Conservation (phyloP, 1,140 invertebrate species). For the Anadara kagoshimensis region DNA sequence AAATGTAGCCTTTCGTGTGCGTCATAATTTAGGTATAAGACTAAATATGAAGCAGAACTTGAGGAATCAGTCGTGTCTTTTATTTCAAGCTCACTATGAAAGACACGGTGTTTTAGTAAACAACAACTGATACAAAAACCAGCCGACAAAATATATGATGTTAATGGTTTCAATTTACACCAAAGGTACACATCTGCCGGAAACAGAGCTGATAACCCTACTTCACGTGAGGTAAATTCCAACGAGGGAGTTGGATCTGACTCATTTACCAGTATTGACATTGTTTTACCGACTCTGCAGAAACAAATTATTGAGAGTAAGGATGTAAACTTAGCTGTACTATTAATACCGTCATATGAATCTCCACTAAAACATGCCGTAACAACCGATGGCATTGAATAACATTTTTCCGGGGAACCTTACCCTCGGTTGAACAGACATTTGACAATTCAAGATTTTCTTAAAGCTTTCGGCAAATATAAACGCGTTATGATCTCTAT, state of each 20-base stretch:
- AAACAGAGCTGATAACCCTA: too few species aligned
- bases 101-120: too few species aligned
- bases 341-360: background rate
- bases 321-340: constrained; percentile 4
- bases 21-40: too few species aligned
- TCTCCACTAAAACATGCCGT: background rate
- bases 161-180: too few species aligned
- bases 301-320: constrained; percentile 1
- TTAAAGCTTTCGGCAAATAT: constrained; percentile 20
- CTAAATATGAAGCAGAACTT: too few species aligned
- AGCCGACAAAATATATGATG: too few species aligned
- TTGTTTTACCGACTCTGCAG: background rate
- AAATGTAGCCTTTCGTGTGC: too few species aligned
- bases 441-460: constrained; percentile 12
- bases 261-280: background rate
- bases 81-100: too few species aligned
- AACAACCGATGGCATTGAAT: background rate
- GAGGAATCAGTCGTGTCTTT: too few species aligned
- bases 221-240: too few species aligned
- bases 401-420: background rate
- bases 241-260: constrained; percentile 3
- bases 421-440: constrained; percentile 8
- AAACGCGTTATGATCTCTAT: constrained; percentile 14
- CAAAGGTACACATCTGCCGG: too few species aligned
- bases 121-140: too few species aligned